These are phyloP conservation scores for Recurvirostra avosetta DNA, from an alignment of 2,113 vertebrate species.

Conservation along the genomic window DNA sequence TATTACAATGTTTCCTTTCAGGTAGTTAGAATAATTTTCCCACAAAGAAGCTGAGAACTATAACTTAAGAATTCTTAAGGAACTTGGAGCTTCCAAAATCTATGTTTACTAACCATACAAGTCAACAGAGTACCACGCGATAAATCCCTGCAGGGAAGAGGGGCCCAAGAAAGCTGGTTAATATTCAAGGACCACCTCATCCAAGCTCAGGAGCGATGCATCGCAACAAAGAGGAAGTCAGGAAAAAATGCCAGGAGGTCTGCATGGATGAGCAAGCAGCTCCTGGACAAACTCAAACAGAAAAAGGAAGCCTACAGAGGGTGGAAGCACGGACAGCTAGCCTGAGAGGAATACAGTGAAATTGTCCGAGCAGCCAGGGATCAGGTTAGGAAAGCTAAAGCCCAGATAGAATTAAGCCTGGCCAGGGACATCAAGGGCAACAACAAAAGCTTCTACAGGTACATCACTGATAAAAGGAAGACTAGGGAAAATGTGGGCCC, in stretches of 20 bases:
- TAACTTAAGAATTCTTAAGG: background rate
- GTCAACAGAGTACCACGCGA: background rate
- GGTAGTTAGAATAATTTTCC: background rate
- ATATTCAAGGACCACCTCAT: background rate
- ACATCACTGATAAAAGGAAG: background rate
- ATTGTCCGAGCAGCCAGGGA: background rate
- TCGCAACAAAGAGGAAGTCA: background rate
- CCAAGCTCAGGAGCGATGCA: background rate
- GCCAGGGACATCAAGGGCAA: background rate
- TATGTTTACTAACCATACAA: background rate
- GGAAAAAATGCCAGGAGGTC: background rate
- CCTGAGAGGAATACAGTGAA: background rate
- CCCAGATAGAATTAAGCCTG: background rate
- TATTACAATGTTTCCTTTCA: background rate
- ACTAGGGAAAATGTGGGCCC: background rate
- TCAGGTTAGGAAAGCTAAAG: background rate
- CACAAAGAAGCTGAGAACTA: background rate
- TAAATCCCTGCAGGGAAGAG: background rate
- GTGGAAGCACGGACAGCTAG: background rate
- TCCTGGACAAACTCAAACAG: background rate
- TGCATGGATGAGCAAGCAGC: background rate
- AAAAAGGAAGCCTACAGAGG: background rate
- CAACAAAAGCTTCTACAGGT: background rate
- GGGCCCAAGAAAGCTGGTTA: background rate
- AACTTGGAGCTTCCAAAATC: background rate